These are phyloP conservation scores for Lasioglossum vierecki DNA, from an alignment of 2,888 invertebrate genomes.

Conservation along the genomic window DNA sequence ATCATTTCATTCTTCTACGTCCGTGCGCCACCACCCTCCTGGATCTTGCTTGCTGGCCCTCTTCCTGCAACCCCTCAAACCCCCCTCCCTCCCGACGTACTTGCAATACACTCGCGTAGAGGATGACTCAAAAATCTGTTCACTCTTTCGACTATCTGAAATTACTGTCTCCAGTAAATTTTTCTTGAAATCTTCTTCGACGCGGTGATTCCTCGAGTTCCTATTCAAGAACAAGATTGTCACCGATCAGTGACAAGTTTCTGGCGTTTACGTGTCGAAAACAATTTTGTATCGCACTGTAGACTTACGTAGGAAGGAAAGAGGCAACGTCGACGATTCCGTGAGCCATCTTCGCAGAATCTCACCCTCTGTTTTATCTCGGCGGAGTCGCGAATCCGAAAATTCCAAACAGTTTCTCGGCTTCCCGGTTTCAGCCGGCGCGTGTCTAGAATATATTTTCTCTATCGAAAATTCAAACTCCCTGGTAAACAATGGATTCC, in stretches of 20 bases:
- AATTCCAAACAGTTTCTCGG: slow-evolving; percentile 69
- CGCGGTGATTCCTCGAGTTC: not conserved
- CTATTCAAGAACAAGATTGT: not conserved
- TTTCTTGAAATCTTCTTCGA: not conserved
- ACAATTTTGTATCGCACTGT: slow-evolving; percentile 34
- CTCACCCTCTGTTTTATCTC: slow-evolving; percentile 47
- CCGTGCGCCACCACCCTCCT: slow-evolving; percentile 72
- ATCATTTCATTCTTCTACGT: slow-evolving; percentile 81
- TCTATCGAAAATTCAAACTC: slow-evolving; percentile 5
- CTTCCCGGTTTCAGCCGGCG: slow-evolving; percentile 20
- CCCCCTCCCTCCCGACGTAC: slow-evolving; percentile 19
- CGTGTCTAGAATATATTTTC: slow-evolving; percentile 61
- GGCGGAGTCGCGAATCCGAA: slow-evolving; percentile 70
- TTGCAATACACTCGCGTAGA: slow-evolving; percentile 38
- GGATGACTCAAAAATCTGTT: slow-evolving; percentile 22
- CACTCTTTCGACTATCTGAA: not conserved
- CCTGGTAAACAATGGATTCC: slow-evolving; percentile 10
- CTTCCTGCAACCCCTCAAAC: slow-evolving; percentile 33
- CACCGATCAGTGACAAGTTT: not conserved
- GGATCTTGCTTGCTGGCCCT: slow-evolving; percentile 54
- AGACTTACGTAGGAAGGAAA: slow-evolving; percentile 14
- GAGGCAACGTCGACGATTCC: slow-evolving; percentile 12
- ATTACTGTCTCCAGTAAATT: not conserved
- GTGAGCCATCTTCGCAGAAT: slow-evolving; percentile 27
- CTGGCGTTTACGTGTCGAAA: not conserved